Base-by-base conservation (phyloP, 2,888 invertebrate species). In the Heliconius hortense region DNA sequence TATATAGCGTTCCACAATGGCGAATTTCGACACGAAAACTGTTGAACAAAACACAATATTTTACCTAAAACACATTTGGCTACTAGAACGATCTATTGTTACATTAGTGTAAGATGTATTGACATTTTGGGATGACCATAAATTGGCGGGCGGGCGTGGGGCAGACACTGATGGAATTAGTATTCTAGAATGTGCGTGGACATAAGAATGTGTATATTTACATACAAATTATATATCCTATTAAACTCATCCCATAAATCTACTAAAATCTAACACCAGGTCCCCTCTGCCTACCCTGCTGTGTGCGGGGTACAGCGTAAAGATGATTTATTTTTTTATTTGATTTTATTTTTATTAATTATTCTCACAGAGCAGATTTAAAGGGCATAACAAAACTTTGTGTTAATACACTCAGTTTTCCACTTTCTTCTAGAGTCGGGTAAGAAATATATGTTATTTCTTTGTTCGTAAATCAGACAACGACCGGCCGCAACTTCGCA, bases 71-170 rank as follows among this genome's bases (percentile, higher is more conserved):
- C 39, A 43, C 24, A 53, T 62, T 28, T 63, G 48, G 28, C 15
- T 26, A 48, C 35, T 10, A 24, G 31, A 59, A 28, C 26, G n/a
- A 24, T 15, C 60, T 53, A 68, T 74, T 63, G 67, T 28, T 73
- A 59, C 39, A 73, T 66, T 56, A 59, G 67, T 18, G 28, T 53
- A 56, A 70, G 70, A 70, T 74, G 64, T 74, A 74, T 74, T 70
- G 74, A 74, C 69, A 74, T 63, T 70, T 74, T 39, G 74, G 70
- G 69, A 63, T 53, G 63, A 62, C 62, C 63, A 53, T 74, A 70
- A 74, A 74, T 74, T 74, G 15, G 62, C 62, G 62, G 18, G 24
- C 28, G 26, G 68, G 62, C 68, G n/a, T 62, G 68, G 62, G 68
- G 18, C 48, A 68, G 60, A 67, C 66, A 68, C 62, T 64, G 70